Evolutionary conservation across 2,797 vertebrate genomes (phyloP).

Genomic region (Pitangus sulphuratus): DNA sequence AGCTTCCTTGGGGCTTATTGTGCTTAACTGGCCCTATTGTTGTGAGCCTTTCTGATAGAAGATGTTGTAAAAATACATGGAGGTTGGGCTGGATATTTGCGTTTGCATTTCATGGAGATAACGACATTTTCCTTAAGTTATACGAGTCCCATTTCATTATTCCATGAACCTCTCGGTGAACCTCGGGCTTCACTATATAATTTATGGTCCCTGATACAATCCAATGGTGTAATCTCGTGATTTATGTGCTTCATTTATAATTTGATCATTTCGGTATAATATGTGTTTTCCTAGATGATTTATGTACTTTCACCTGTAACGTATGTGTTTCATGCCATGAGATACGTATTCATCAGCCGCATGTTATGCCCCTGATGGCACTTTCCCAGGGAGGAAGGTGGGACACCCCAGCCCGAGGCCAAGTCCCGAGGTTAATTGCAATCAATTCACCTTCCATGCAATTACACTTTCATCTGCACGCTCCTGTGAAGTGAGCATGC

Average conservation of each 20-base stretch:
- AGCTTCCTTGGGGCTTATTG: slow-evolving; percentile 21
- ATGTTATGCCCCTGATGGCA: slow-evolving; percentile 47
- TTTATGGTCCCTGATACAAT: slow-evolving; percentile 80
- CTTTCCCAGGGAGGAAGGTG: slow-evolving; percentile 71
- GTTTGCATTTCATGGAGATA: slow-evolving; percentile 47
- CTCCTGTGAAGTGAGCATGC: slow-evolving; percentile 73
- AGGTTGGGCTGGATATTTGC: slow-evolving; percentile 41
- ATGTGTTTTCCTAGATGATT: slow-evolving; percentile 79
- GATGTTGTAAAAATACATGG: slow-evolving; percentile 34
- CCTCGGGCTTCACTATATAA: slow-evolving; percentile 74
- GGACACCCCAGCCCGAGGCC: slow-evolving; percentile 75
- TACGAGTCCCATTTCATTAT: slow-evolving; percentile 75
- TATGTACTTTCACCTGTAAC: slow-evolving; percentile 76
- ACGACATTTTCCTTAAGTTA: slow-evolving; percentile 61
- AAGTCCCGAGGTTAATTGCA: slow-evolving; percentile 82
- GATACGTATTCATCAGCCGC: slow-evolving; percentile 71
- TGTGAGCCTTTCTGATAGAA: neutral
- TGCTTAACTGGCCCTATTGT: slow-evolving; percentile 33
- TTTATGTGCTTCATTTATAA: slow-evolving; percentile 84
- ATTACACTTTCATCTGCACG: slow-evolving; percentile 90
- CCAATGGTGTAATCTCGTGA: slow-evolving; percentile 76
- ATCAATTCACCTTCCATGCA: slow-evolving; percentile 88
- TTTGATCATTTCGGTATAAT: slow-evolving; percentile 80
- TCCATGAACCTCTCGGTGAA: slow-evolving; percentile 72
- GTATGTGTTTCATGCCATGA: slow-evolving; percentile 63